A percentile compares a stretch with the other conserved stretches of the same genome.
phyloP scores from a whole-genome alignment of 1,140 invertebrate genomes.

The Drosophila leontia region DNA sequence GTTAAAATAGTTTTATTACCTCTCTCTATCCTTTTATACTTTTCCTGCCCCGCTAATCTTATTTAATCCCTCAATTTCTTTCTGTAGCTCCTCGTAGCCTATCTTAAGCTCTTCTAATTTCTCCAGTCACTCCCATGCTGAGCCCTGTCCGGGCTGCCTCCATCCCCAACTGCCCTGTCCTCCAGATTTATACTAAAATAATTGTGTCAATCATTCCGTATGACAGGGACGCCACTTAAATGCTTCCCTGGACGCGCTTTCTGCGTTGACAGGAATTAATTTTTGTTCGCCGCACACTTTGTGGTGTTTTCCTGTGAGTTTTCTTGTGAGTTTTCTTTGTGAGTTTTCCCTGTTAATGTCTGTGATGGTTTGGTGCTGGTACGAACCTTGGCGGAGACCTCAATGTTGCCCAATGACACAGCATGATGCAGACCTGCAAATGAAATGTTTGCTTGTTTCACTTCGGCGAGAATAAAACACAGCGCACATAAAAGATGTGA shows the following conservation, averaged over 20 bases:
- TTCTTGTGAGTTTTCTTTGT: slow-evolving; percentile 15
- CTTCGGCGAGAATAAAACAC: slow-evolving; percentile 37
- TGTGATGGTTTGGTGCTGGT: background rate
- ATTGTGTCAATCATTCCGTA: slow-evolving; percentile 42
- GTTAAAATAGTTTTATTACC: background rate
- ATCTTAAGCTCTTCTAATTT: slow-evolving; percentile 16
- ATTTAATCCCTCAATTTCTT: slow-evolving; percentile 9
- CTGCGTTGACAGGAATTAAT: slow-evolving; percentile 32
- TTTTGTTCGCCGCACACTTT: slow-evolving; percentile 39
- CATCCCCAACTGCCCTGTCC: background rate
- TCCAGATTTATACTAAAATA: slow-evolving; percentile 26
- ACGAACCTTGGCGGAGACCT: slow-evolving; percentile 84
- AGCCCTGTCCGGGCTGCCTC: background rate
- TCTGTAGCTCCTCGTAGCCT: background rate
- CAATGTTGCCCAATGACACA: slow-evolving; percentile 85
- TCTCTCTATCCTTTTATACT: background rate
- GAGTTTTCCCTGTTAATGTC: background rate
- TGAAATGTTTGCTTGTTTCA: slow-evolving; percentile 54
- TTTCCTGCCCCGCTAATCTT: background rate
- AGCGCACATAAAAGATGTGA: slow-evolving; percentile 42
- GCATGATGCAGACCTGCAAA: slow-evolving; percentile 85
- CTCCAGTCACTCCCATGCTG: slow-evolving; percentile 4
- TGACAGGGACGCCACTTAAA: slow-evolving; percentile 26
- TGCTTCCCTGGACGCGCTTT: slow-evolving; percentile 9
- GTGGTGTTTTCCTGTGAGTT: slow-evolving; percentile 17